Evolutionary conservation across 2,797 vertebrate species (phyloP).

Genomic region (Oryzias dopingdopingensis): DNA sequence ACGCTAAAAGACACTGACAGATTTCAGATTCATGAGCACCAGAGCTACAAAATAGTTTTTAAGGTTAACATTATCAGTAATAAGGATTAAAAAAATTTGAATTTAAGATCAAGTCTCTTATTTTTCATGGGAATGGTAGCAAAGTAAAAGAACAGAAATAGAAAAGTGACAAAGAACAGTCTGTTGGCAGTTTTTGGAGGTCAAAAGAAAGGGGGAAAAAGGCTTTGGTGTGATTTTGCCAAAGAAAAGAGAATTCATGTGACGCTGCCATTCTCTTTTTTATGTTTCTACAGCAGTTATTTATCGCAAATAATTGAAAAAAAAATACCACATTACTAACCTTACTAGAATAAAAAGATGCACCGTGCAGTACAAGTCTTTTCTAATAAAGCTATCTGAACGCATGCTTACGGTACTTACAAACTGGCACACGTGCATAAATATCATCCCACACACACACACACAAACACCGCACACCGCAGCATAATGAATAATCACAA

Average conservation of each 20-base stretch:
- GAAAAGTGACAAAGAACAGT: constrained; percentile 10
- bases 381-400: constrained; percentile 52
- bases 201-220: too few species aligned
- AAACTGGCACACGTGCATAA: constrained; percentile 1
- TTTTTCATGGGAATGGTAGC: constrained; percentile 25
- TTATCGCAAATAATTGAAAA: background rate
- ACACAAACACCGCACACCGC: constrained; percentile 32
- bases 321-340: constrained; percentile 46
- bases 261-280: too few species aligned
- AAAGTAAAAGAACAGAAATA: constrained; percentile 5
- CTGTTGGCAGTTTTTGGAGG: too few species aligned
- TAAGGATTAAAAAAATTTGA: constrained; percentile 11
- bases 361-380: constrained; percentile 60
- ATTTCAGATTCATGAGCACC: constrained; percentile 37
- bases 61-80: constrained; percentile 10
- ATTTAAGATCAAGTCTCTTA: constrained; percentile 19
- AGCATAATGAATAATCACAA: constrained; percentile 72
- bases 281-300: too few species aligned
- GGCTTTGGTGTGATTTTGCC: too few species aligned
- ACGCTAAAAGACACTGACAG: constrained; percentile 21
- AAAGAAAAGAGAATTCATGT: too few species aligned
- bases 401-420: constrained; percentile 56
- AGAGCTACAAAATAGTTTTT: background rate
- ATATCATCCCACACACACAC: constrained; percentile 11
- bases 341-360: constrained; percentile 70